These are phyloP conservation scores for Thunnus maccoyii DNA, from an alignment of 2,113 vertebrate genomes.

Conservation along the genomic window DNA sequence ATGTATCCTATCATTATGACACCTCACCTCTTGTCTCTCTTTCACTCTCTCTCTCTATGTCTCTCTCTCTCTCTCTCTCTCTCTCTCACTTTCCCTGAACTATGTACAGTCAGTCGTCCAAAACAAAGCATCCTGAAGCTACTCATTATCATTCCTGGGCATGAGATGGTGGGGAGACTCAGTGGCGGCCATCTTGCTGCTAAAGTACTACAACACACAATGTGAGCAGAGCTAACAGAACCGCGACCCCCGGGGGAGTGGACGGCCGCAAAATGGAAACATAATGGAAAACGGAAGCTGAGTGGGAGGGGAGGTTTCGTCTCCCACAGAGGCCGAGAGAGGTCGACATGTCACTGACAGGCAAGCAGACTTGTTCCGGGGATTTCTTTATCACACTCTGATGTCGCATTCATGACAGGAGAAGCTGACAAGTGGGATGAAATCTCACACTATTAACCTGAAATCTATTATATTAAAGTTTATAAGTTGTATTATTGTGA, in stretches of 20 bases:
- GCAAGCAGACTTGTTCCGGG: not conserved
- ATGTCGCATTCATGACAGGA: too few relatives aligned
- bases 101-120: constrained; percentile 29
- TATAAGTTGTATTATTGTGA: too few relatives aligned
- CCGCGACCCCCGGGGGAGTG: constrained; percentile 34
- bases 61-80: not conserved
- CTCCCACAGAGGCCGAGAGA: constrained; percentile 25
- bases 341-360: constrained; percentile 24
- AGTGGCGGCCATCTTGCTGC: constrained; percentile 66
- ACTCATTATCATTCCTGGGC: constrained; percentile 74
- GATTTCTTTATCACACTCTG: not conserved
- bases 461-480: too few relatives aligned
- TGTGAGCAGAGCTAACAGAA: constrained; percentile 38
- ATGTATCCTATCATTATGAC: not conserved
- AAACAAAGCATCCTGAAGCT: constrained; percentile 67
- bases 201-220: constrained; percentile 61
- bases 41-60: not conserved
- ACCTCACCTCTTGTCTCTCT: not conserved
- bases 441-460: too few relatives aligned
- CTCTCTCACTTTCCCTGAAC: constrained; percentile 37
- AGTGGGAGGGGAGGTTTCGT: constrained; percentile 26
- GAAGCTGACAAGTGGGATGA: too few relatives aligned
- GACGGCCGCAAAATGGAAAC: constrained; percentile 49
- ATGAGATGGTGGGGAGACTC: constrained; percentile 66
- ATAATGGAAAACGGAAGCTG: constrained; percentile 55